Conservation (phyloP, 2,888 invertebrate species). For the Drosophila borealis region DNA sequence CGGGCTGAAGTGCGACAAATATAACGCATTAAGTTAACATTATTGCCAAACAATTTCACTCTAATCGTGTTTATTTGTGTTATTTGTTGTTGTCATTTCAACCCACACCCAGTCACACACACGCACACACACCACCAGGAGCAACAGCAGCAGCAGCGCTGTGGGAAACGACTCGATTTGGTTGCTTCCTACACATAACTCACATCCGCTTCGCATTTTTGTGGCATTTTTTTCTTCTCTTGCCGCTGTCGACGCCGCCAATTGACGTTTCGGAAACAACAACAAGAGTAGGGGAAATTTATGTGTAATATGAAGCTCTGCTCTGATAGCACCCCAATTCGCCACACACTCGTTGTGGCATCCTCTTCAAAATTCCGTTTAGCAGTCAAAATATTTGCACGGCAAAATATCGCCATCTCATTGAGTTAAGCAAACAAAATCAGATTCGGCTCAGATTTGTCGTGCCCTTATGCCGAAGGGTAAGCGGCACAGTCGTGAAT, state of each 20-base stretch:
- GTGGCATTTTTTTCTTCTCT: slow-evolving; percentile 36
- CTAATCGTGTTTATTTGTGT: slow-evolving; percentile 59
- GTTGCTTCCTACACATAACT: slow-evolving; percentile 64
- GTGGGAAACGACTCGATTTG: slow-evolving; percentile 53
- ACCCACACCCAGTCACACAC: slow-evolving; percentile 10
- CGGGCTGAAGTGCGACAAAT: slow-evolving; percentile 47
- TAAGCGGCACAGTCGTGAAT: slow-evolving; percentile 23
- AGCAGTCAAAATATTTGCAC: slow-evolving; percentile 57
- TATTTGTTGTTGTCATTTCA: slow-evolving; percentile 48
- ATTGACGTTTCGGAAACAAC: slow-evolving; percentile 36
- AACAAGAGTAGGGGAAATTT: slow-evolving; percentile 31
- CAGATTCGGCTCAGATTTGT: slow-evolving; percentile 47
- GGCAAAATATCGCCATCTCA: slow-evolving; percentile 51
- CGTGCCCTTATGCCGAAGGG: slow-evolving; percentile 7
- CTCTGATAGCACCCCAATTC: slow-evolving; percentile 8
- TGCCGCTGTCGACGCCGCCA: slow-evolving; percentile 26
- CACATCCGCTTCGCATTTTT: slow-evolving; percentile 67
- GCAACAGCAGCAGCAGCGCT: neutral
- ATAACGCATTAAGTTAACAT: slow-evolving; percentile 58
- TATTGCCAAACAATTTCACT: slow-evolving; percentile 70
- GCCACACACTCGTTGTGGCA: slow-evolving; percentile 1
- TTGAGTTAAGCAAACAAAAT: slow-evolving; percentile 68
- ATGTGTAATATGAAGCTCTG: slow-evolving; percentile 50
- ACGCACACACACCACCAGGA: neutral
- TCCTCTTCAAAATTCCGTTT: slow-evolving; percentile 49